A percentile compares a stretch with the other conserved stretches of the same genome.
phyloP scores from a whole-genome alignment of 2,888 invertebrate genomes.

The Drosophila limbata region DNA sequence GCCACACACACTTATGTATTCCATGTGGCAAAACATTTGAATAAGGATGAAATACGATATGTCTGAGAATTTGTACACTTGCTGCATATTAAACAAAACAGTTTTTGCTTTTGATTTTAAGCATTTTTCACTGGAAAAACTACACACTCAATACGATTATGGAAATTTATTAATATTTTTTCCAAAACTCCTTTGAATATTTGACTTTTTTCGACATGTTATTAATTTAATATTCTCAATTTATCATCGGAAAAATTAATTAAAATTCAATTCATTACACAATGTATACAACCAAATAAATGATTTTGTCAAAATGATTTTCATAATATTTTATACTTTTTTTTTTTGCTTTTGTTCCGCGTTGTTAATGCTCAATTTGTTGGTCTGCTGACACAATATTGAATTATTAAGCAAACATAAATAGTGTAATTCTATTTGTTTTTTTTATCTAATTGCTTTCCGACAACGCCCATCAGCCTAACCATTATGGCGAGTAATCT shows the following conservation, averaged over 20 bases:
- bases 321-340: slow-evolving; percentile 17
- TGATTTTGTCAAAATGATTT: not conserved
- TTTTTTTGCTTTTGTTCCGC: not conserved
- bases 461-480: slow-evolving; percentile 27
- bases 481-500: slow-evolving; percentile 42
- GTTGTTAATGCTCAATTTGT: not conserved
- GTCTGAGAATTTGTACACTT: slow-evolving; percentile 5
- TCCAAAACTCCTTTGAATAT: not conserved
- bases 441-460: slow-evolving; percentile 41
- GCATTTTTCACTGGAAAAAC: not conserved
- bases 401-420: slow-evolving; percentile 48
- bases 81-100: slow-evolving; percentile 3
- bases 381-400: slow-evolving; percentile 13
- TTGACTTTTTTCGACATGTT: not conserved
- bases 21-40: not conserved
- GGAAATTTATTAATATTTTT: not conserved
- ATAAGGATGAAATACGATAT: slow-evolving; percentile 2
- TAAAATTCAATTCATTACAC: slow-evolving; percentile 8
- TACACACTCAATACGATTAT: not conserved
- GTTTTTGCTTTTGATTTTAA: not conserved
- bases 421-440: not conserved
- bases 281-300: not conserved
- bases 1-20: slow-evolving; percentile 14
- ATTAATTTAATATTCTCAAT: not conserved
- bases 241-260: slow-evolving; percentile 5